phyloP scores from a whole-genome alignment of 2,888 invertebrate genomes.

The Syrphus vitripennis region DNA sequence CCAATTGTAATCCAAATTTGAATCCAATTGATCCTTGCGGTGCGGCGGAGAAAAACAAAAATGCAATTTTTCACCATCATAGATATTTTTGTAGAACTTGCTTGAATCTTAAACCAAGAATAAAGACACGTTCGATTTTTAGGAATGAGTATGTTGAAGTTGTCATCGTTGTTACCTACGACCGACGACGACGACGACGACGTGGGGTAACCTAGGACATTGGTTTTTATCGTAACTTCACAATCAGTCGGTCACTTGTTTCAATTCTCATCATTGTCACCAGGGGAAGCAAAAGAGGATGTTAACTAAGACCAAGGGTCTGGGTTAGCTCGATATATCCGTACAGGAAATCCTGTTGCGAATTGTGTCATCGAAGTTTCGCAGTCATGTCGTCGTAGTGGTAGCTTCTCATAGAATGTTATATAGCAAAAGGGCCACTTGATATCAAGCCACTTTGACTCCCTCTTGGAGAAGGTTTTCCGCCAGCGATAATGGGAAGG shows the following conservation, averaged over 20 bases:
- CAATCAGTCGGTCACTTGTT: conserved; percentile 70
- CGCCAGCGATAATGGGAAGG: conserved; percentile 1
- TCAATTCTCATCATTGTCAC: conserved; percentile 54
- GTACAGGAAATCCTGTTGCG: conserved; percentile 51
- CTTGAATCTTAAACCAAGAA: conserved; percentile 44
- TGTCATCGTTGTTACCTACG: neutral
- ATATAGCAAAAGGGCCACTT: conserved; percentile 42
- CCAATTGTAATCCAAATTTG: conserved; percentile 69
- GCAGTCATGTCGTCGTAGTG: neutral
- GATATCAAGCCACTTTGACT: conserved; percentile 47
- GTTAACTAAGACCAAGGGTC: neutral
- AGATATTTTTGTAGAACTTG: neutral
- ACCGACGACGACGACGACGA: neutral
- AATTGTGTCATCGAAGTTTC: conserved; percentile 57
- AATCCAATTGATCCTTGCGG: conserved; percentile 68
- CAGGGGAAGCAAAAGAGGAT: neutral
- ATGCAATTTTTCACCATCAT: conserved; percentile 58
- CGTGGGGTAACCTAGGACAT: conserved; percentile 34
- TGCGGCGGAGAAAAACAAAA: conserved; percentile 57
- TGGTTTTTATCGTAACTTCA: conserved; percentile 59
- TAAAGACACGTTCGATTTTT: neutral
- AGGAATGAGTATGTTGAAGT: neutral
- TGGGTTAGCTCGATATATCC: conserved; percentile 49
- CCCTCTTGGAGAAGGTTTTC: conserved; percentile 43
- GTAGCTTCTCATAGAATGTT: neutral